Base-by-base conservation (phyloP, 2,113 vertebrate genomes). In the Crotophaga sulcirostris region DNA sequence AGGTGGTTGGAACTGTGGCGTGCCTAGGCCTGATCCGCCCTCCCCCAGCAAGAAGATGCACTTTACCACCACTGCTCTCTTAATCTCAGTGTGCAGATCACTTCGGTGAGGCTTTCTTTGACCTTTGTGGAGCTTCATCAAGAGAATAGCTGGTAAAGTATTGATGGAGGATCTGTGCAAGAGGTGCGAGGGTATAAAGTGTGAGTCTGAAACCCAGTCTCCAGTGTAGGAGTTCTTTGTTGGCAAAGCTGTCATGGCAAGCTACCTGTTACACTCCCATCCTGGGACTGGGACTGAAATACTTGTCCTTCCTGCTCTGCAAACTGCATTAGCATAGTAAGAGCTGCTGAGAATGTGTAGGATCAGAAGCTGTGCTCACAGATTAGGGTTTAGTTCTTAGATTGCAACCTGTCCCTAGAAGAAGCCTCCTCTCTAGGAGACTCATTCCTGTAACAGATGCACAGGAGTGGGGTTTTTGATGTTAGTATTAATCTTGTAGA, bases 271-370 rank as follows among this genome's bases (percentile, higher is more conserved):
- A 54, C 21, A 15, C 58, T 93, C 86, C 72, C 59, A n/a, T 89
- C 8, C 38, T 86, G 55, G 25, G 60, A 29, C 77, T 60, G 42
- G 75, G 75, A 52, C 34, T 67, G 89, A 95, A 97, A 87, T 87
- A 97, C 96, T 92, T 20, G 94, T 93, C 94, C 83, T 90, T 95
- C 96, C 89, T 90, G 95, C 91, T 96, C 69, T 88, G 86, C 86
- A 67, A 13, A 81, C 56, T 60, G 24, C 34, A 70, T 89, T 89
- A 87, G 76, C 86, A 78, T 86, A 62, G 83, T 44, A 51, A 82
- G 66, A 90, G 36, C n/a, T 88, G 34, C 6, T 81, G 86, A 84
- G 82, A 73, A 42, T 59, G 67, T 94, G 89, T 76, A 87, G 86
- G 73, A 89, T 86, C 72, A 83, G 72, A 74, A 85, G 58, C 74